phyloP scores from a whole-genome alignment of 2,113 vertebrate species.

The Hystrix brachyura region DNA sequence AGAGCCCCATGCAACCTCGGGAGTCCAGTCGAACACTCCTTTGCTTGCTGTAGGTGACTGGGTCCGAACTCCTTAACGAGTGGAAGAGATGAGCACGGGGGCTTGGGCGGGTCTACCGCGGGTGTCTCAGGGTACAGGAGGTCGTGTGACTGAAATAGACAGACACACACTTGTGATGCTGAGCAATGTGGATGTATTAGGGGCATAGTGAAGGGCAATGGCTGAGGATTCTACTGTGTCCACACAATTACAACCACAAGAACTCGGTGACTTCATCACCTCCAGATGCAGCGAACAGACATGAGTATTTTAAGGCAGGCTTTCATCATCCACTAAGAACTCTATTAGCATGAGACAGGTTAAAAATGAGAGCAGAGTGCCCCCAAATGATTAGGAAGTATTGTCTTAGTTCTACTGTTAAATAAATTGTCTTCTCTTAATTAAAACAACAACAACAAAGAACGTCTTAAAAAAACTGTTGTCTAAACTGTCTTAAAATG shows the following conservation, averaged over 20 bases:
- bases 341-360: not conserved
- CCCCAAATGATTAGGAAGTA: not conserved
- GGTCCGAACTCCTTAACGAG: slow-evolving; percentile 81
- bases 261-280: not conserved
- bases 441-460: not conserved
- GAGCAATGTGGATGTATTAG: slow-evolving; percentile 72
- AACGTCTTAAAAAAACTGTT: not conserved
- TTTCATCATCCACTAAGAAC: slow-evolving; percentile 14
- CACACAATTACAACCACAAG: not conserved
- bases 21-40: slow-evolving; percentile 68
- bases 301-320: not conserved
- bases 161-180: slow-evolving; percentile 60
- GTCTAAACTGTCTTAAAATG: not conserved
- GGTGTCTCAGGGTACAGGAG: slow-evolving; percentile 81
- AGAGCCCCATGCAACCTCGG: slow-evolving; percentile 47
- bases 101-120: slow-evolving; percentile 74
- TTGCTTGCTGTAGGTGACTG: slow-evolving; percentile 77
- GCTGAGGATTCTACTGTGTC: not conserved
- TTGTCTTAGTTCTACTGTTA: not conserved
- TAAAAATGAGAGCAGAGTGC: not conserved
- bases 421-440: not conserved
- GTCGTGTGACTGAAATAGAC: slow-evolving; percentile 68
- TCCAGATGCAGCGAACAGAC: slow-evolving; percentile 9
- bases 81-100: slow-evolving; percentile 74
- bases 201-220: slow-evolving; percentile 72